Evolutionary conservation across 2,113 vertebrate genomes (phyloP).

Genomic region (Peromyscus polionotus): DNA sequence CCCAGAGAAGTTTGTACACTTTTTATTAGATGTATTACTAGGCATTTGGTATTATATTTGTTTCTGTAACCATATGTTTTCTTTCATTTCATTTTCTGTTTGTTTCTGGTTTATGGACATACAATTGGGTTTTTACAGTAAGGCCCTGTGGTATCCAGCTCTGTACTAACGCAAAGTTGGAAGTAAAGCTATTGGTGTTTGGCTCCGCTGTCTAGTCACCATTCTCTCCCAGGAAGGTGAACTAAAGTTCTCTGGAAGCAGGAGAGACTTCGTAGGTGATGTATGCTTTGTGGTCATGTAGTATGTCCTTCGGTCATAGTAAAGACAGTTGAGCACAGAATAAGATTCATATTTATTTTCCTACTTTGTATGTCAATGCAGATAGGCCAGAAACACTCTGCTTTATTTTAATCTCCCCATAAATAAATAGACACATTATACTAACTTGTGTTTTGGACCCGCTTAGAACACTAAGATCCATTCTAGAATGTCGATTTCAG

Average conservation of each 20-base stretch:
- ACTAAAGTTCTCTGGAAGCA: neutral
- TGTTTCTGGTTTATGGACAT: slow-evolving; percentile 28
- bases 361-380: neutral
- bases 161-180: neutral
- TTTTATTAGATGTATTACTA: slow-evolving; percentile 43
- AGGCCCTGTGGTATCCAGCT: neutral
- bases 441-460: neutral
- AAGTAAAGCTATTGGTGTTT: neutral
- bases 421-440: neutral
- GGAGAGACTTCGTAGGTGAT: neutral
- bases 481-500: neutral
- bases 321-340: neutral
- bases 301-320: neutral
- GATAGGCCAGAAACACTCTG: neutral
- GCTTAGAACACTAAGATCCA: neutral
- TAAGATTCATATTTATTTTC: slow-evolving; percentile 7
- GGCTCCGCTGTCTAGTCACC: neutral
- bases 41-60: slow-evolving; percentile 8
- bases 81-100: slow-evolving; percentile 45
- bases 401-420: neutral
- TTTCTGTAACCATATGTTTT: neutral
- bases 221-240: neutral
- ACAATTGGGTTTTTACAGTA: neutral
- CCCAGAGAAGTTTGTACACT: neutral
- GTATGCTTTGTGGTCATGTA: neutral